Evolutionary conservation across 2,888 invertebrate species (phyloP), one percentile per base, ranked within the genome.

Genomic region (Deilephila elpenor): DNA sequence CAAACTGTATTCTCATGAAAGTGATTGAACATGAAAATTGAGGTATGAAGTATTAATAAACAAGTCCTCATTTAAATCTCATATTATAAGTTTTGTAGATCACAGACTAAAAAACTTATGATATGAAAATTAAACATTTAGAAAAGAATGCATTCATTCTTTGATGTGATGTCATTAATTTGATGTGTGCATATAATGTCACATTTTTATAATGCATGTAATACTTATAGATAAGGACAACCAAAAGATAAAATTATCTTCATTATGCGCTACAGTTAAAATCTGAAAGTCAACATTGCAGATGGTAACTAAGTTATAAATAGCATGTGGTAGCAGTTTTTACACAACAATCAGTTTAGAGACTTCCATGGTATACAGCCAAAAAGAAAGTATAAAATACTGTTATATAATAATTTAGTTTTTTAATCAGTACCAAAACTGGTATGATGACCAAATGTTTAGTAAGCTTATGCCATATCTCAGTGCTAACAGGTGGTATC

Each of bases 261-360:
- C 25, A 59, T 64, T 62, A 59, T 64, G 32, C 5, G 32, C 32
- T 53, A 64, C 53, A 32, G 6, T 37, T 25, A 56, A n/a, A 70
- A 74, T 67, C 59, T 61, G 17, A 71, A 53, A 37, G 61, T 53
- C 19, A 74, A 74, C 70, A 72, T 70, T 74, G 74, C 70, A 74
- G 72, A 56, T 74, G 61, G 70, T 70, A 70, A n/a, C 3, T 3
- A 20, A 34, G 25, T n/a, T 56, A 72, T 34, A 64, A 72, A 56
- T 29, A 64, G 17, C 25, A 64, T 34, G 20, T 64, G 29, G 51
- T 20, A n/a, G 14, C 19, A 19, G 14, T 62, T 62, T 19, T 62
- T 62, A n/a, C 32, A 32, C 34, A 62, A 61, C 34, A 61, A 61
- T 19, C 19, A 14, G 19, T 17, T 34, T 29, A 29, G 14, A 7